A percentile compares a stretch with the other conserved stretches of the same genome.
phyloP scores from a whole-genome alignment of 1,140 invertebrate genomes.

The Pristionchus pacificus region DNA sequence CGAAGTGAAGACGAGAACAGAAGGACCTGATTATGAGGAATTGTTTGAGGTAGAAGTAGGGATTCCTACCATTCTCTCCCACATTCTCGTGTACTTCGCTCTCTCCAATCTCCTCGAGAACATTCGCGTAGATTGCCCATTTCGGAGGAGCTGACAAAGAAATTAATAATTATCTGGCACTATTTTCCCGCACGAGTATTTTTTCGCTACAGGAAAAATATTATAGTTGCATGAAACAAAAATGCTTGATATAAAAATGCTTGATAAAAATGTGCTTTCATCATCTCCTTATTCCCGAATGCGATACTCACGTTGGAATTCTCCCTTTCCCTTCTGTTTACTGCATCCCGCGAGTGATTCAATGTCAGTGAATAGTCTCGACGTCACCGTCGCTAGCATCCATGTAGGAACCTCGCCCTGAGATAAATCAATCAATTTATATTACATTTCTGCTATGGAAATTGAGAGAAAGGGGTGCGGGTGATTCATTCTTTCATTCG shows the following conservation, averaged over 20 bases:
- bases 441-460: no score
- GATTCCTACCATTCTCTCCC: constrained; percentile 4
- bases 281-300: no score
- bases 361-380: not conserved
- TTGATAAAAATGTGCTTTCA: constrained; percentile 30
- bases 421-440: constrained; percentile 18
- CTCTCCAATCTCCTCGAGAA: constrained; percentile 41
- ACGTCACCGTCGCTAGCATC: not conserved
- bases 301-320: constrained; percentile 5
- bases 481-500: no score
- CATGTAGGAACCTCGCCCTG: constrained; percentile 2
- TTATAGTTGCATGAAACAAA: no score
- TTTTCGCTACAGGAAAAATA: no score
- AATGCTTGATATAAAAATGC: constrained; percentile 6
- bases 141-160: constrained; percentile 42
- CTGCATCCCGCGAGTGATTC: not conserved
- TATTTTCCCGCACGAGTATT: no score
- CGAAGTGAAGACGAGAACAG: constrained; percentile 41
- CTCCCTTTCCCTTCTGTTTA: not conserved
- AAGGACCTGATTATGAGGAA: constrained; percentile 37
- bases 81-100: constrained; percentile 8
- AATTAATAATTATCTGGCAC: no score
- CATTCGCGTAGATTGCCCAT: constrained; percentile 41
- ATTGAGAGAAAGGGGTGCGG: no score
- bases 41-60: no score